Evolutionary conservation across 2,113 vertebrate species (phyloP).

Genomic region (Hippocampus guttulatus): DNA sequence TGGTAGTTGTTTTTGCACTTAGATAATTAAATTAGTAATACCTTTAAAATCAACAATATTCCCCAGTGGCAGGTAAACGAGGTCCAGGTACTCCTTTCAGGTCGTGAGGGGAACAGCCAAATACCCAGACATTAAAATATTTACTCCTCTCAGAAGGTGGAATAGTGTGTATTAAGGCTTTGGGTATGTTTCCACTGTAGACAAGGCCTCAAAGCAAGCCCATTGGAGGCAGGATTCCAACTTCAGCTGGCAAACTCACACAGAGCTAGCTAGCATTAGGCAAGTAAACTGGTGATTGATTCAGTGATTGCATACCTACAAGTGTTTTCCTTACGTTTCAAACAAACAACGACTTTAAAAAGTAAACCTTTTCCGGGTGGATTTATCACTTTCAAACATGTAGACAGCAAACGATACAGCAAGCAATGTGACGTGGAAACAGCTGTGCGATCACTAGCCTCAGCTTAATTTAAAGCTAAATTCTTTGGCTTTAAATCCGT

Average conservation of each 20-base stretch:
- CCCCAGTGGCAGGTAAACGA: conserved; percentile 8
- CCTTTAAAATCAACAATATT: neutral
- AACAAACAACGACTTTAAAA: conserved; percentile 6
- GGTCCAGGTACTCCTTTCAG: conserved; percentile 28
- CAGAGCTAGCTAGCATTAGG: conserved; percentile 49
- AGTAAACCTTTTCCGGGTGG: neutral
- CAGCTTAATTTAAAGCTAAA: conserved; percentile 44
- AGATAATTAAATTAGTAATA: neutral
- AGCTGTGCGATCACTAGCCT: conserved; percentile 23
- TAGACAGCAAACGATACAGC: neutral
- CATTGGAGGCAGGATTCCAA: conserved; percentile 48
- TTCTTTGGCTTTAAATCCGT: conserved; percentile 53
- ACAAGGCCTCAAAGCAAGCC: conserved; percentile 58
- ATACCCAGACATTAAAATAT: conserved; percentile 28
- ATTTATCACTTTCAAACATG: conserved; percentile 1
- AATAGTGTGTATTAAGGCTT: conserved; percentile 26
- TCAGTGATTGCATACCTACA: conserved; percentile 48
- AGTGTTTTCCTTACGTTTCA: conserved; percentile 20
- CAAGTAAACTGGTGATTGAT: conserved; percentile 40
- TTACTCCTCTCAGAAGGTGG: conserved; percentile 29
- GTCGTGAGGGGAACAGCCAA: conserved; percentile 9
- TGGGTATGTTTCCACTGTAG: conserved; percentile 19
- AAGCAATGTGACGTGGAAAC: conserved; percentile 39
- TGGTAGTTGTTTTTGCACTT: neutral
- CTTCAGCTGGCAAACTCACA: conserved; percentile 49